Evolutionary conservation across 2,797 vertebrate species (phyloP), one percentile per base, ranked within the genome.

Genomic region (Momotus momota): DNA sequence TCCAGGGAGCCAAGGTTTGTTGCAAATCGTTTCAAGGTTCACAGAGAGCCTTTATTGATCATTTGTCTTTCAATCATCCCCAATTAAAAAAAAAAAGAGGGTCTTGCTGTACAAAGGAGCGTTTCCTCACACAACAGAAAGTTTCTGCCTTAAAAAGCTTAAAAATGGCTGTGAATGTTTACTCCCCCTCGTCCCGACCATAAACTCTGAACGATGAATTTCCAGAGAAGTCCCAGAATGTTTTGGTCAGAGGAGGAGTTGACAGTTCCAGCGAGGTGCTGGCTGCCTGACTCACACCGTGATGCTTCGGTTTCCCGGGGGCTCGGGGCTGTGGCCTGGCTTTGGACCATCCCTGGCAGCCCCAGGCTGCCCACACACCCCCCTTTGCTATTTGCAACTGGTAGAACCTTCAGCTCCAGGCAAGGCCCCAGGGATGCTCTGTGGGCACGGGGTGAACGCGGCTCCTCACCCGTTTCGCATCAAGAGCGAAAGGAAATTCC

Each of bases 301-400:
- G 26, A 13, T 17, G 2, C 25, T 58, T 38, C 72, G 51, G 2
- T 46, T 65, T 52, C 58, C 88, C 38, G 43, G 19, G 1, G 41
- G 48, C 45, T 46, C 20, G 45, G 45, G 21, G 45, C 9, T 6
- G 20, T 6, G 45, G 45, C 5, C 20, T 9, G 19, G 45, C 45
- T 46, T 46, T 46, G 45, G 45, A 21, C 45, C 21, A 21, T 21
- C 20, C 45, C 45, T 46, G 45, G 45, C 45, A 46, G 27, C 49
- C 48, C 23, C 14, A 7, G 23, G 49, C 49, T 51, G 49, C 49
- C 49, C 49, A 20, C 45, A 48, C 11, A 48, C 22, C 54, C 55
- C 48, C 23, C 4, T 1, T 4, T 40, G 27, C 2, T 23, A 2
- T n/a, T 14, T 3, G 27, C 33, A 11, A 27, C 1, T 1, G 14